phyloP scores from a whole-genome alignment of 2,797 vertebrate genomes.

The Pseudopleuronectes americanus region DNA sequence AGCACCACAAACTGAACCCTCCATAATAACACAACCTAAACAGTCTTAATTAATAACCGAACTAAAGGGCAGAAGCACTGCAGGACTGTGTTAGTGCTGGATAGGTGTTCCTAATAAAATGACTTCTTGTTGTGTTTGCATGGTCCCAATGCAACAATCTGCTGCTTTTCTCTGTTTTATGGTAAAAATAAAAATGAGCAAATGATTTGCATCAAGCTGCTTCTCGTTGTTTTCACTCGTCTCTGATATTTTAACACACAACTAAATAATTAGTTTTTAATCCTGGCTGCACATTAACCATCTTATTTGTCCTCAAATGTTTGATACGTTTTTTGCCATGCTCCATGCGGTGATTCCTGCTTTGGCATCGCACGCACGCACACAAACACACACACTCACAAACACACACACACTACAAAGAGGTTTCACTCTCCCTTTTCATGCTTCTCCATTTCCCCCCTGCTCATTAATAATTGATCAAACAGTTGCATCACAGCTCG shows the following conservation, averaged over 20 bases:
- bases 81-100: neutral
- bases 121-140: neutral
- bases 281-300: no score
- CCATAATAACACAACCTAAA: neutral
- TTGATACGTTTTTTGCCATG: constrained; percentile 22
- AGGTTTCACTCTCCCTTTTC: constrained; percentile 21
- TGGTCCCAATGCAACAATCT: neutral
- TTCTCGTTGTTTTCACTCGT: neutral
- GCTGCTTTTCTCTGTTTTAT: neutral
- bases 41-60: neutral
- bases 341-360: constrained; percentile 17
- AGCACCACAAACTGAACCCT: neutral
- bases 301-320: neutral
- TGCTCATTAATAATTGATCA: constrained; percentile 57
- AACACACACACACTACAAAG: neutral
- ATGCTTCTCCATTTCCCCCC: constrained; percentile 33
- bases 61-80: neutral
- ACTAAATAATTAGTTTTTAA: no score
- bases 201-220: neutral
- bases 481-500: constrained; percentile 12
- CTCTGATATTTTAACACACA: no score
- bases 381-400: constrained; percentile 7
- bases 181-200: neutral
- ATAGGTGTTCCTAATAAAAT: neutral
- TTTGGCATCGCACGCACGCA: constrained; percentile 4